These are phyloP conservation scores for Acanthococcus lagerstroemiae DNA, from an alignment of 2,888 invertebrate species.

Conservation along the genomic window DNA sequence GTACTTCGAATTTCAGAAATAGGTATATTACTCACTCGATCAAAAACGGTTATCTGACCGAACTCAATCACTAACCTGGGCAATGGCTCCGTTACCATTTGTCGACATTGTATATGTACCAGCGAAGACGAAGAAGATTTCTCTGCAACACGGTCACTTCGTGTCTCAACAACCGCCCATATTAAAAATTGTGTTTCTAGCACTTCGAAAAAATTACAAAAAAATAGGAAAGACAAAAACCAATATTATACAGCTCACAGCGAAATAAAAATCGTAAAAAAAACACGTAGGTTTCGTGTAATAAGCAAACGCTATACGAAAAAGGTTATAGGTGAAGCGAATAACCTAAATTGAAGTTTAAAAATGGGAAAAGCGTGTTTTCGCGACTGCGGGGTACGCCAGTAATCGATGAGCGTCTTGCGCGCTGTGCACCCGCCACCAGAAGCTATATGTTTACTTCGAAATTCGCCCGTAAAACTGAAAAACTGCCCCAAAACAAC, in stretches of 20 bases:
- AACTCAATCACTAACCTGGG: slow-evolving; percentile 13
- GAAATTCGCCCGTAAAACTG: slow-evolving; percentile 11
- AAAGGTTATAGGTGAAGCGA: slow-evolving; percentile 31
- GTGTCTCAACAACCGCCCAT: slow-evolving; percentile 8
- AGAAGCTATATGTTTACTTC: slow-evolving; percentile 25
- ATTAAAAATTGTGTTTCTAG: neutral
- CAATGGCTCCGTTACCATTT: slow-evolving; percentile 25
- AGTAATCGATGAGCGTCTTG: slow-evolving; percentile 27
- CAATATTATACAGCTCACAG: neutral
- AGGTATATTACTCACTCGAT: no score
- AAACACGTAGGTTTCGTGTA: slow-evolving; percentile 10
- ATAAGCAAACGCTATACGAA: slow-evolving; percentile 7
- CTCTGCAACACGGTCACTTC: neutral
- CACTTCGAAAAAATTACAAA: neutral
- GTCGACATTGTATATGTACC: slow-evolving; percentile 22
- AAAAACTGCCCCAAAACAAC: slow-evolving; percentile 19
- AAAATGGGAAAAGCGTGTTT: slow-evolving; percentile 21
- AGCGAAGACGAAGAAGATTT: slow-evolving; percentile 7
- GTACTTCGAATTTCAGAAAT: no score
- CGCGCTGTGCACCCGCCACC: slow-evolving; percentile 12
- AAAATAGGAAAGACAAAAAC: neutral
- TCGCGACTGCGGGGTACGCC: slow-evolving; percentile 14
- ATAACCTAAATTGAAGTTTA: slow-evolving; percentile 27
- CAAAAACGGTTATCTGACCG: no score
- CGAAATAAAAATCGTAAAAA: neutral